Evolutionary conservation across 2,888 invertebrate species (phyloP).

Genomic region (Diarsia dahlii): DNA sequence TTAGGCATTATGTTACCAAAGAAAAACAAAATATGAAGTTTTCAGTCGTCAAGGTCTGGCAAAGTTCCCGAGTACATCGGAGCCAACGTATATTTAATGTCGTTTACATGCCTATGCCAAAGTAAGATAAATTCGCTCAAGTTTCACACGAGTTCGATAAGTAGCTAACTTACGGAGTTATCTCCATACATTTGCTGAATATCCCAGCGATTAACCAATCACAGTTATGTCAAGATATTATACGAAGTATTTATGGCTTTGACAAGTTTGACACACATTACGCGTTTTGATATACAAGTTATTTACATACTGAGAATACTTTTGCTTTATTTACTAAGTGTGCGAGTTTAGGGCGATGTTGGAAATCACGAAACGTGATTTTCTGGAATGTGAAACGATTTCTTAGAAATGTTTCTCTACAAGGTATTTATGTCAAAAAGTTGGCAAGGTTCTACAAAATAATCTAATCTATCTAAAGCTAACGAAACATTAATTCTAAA

Average conservation of each 20-base stretch:
- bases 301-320: constrained; percentile 56
- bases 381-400: constrained; percentile 11
- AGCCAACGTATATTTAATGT: constrained; percentile 64
- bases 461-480: background rate
- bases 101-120: constrained; percentile 69
- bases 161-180: constrained; percentile 71
- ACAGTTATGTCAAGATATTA: constrained; percentile 58
- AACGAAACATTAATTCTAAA: background rate
- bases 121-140: constrained; percentile 71
- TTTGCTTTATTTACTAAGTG: constrained; percentile 44
- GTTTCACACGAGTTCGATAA: constrained; percentile 72
- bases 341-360: constrained; percentile 20
- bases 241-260: constrained; percentile 58
- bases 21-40: constrained; percentile 49
- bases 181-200: constrained; percentile 69
- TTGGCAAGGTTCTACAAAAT: constrained; percentile 9
- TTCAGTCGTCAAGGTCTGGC: constrained; percentile 49
- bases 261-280: constrained; percentile 62
- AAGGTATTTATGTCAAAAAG: background rate
- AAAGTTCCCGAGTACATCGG: constrained; percentile 51
- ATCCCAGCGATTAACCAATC: constrained; percentile 69
- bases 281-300: constrained; percentile 35
- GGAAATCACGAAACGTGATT: constrained; percentile 10
- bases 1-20: constrained; percentile 19
- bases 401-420: constrained; percentile 4